Evolutionary conservation across 2,888 invertebrate genomes (phyloP).

Genomic region (Dromius quadrimaculatus): DNA sequence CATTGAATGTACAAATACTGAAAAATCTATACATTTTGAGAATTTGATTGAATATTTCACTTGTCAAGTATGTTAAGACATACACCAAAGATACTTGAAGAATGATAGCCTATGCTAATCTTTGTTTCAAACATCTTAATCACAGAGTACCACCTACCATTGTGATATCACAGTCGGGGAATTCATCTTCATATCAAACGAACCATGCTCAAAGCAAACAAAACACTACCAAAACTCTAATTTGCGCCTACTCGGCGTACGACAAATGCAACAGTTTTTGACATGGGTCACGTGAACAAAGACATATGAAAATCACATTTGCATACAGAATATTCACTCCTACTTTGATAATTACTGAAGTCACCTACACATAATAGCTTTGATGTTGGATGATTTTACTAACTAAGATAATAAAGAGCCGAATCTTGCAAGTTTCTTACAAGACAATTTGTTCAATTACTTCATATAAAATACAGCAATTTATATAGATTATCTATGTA

Average conservation of each 20-base stretch:
- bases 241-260: background rate
- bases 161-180: slow-evolving; percentile 18
- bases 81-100: too few relatives aligned
- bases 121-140: slow-evolving; percentile 19
- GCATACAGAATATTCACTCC: slow-evolving; percentile 37
- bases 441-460: slow-evolving; percentile 9
- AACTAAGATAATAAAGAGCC: background rate
- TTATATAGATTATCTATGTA: slow-evolving; percentile 24
- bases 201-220: slow-evolving; percentile 19
- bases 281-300: slow-evolving; percentile 49
- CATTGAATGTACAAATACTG: too few relatives aligned
- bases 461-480: background rate
- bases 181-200: slow-evolving; percentile 11
- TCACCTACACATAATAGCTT: slow-evolving; percentile 45
- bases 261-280: slow-evolving; percentile 46
- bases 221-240: slow-evolving; percentile 10
- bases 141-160: background rate
- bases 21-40: too few relatives aligned
- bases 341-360: slow-evolving; percentile 37
- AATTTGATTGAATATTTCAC: too few relatives aligned
- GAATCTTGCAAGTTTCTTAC: slow-evolving; percentile 11
- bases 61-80: too few relatives aligned
- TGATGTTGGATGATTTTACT: slow-evolving; percentile 39
- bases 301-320: slow-evolving; percentile 48
- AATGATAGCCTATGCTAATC: too few relatives aligned